Base-by-base conservation (phyloP, 1,140 invertebrate genomes). In the Drosophila repleta region DNA sequence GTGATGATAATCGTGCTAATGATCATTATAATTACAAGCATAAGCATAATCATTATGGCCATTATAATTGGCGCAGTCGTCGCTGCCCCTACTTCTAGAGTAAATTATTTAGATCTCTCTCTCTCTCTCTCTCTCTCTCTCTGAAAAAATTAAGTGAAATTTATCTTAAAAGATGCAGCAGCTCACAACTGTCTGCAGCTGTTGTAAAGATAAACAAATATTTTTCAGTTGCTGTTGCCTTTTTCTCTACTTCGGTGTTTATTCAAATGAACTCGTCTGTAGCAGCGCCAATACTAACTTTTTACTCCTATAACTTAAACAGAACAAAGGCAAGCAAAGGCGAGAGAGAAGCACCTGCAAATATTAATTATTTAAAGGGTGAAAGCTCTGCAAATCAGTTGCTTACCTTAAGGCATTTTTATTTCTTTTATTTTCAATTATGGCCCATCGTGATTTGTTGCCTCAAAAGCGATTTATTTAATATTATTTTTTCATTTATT, bases 51-150 rank as follows among this genome's bases (percentile, higher is more conserved):
- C 35, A 64, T 70, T 57, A 64, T 70, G 56, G 26, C 29, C 61
- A 74, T 82, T 79, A 83, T 83, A 82, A 82, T 82, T 82, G 79
- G 75, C 70, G 66, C 58, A 70, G 64, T 61, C 35, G 61, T 32
- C 41, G 53, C 37, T 65, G 15, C 15, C 5, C 6, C 60, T 76
- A 75, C 79, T 79, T 76, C 41, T 61, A 73, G 67, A 79, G 76
- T 63, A 84, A 73, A 83, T 83, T 79, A 76, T 70, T 45, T 49
- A 26, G 39, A 64, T 49, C 35, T 46, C 21, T 52, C 39, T 41
- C 37, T 41, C 37, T 3, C 37, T 5, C 37, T 41, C 2, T 15
- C 37, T 15, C 3, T 5, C 39, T 17, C 39, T 17, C 39, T 15
- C 15, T 26, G 4, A 24, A 32, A 69, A 56, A 55, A 37, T 35